These are phyloP conservation scores for Pasiphila rectangulata DNA, from an alignment of 2,888 invertebrate species.

Conservation along the genomic window DNA sequence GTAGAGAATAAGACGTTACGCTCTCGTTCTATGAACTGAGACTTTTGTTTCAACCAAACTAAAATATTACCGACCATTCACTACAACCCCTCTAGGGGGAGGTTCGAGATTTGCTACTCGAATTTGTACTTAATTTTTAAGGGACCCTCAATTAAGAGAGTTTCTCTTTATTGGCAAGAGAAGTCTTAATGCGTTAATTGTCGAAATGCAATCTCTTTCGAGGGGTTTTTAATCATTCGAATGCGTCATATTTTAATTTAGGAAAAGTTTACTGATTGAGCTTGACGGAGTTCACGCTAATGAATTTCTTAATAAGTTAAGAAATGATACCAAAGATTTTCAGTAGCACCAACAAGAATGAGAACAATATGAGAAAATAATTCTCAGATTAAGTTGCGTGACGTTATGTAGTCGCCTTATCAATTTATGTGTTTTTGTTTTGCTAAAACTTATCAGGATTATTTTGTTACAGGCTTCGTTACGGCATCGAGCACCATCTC, in stretches of 20 bases:
- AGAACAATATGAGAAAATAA: no score
- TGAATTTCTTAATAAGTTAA: slow-evolving; percentile 47
- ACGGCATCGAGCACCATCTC: slow-evolving; percentile 68
- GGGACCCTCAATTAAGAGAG: slow-evolving; percentile 78
- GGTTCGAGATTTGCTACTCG: slow-evolving; percentile 71
- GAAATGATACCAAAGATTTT: slow-evolving; percentile 7
- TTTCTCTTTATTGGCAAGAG: slow-evolving; percentile 75
- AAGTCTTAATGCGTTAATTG: slow-evolving; percentile 80
- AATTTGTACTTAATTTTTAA: slow-evolving; percentile 82
- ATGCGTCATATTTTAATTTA: slow-evolving; percentile 73
- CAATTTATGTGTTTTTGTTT: not conserved
- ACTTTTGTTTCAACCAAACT: slow-evolving; percentile 79
- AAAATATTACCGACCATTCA: slow-evolving; percentile 80
- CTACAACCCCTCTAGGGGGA: slow-evolving; percentile 62
- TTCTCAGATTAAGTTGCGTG: no score
- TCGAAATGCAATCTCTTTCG: slow-evolving; percentile 78
- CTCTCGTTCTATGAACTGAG: slow-evolving; percentile 24
- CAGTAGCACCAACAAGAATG: no score
- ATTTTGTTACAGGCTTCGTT: slow-evolving; percentile 72
- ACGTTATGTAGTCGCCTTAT: no score
- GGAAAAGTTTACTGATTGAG: slow-evolving; percentile 44
- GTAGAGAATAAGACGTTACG: not conserved
- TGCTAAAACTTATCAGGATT: slow-evolving; percentile 11
- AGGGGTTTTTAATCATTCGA: slow-evolving; percentile 73
- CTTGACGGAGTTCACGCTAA: slow-evolving; percentile 52